phyloP scores from a whole-genome alignment of 2,113 vertebrate genomes.

The Cryptotis parvus region DNA sequence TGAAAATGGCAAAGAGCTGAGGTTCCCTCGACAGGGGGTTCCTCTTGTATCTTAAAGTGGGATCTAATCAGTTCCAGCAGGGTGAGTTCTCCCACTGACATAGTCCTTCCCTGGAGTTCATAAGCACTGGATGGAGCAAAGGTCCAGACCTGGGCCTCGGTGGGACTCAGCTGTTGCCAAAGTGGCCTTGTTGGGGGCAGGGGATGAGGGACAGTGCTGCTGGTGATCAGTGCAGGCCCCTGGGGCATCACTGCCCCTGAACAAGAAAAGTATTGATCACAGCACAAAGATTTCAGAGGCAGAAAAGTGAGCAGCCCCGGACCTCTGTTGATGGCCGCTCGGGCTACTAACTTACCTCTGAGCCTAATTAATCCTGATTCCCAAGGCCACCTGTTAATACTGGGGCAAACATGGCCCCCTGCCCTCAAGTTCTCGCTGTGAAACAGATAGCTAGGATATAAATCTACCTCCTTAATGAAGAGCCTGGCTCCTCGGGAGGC shows the following conservation, averaged over 20 bases:
- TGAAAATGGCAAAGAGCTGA: slow-evolving; percentile 57
- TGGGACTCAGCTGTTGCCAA: slow-evolving; percentile 62
- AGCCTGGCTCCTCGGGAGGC: not conserved
- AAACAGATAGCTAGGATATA: slow-evolving; percentile 84
- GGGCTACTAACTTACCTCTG: slow-evolving; percentile 87
- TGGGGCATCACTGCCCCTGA: slow-evolving; percentile 79
- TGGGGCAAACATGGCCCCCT: slow-evolving; percentile 81
- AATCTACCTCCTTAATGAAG: slow-evolving; percentile 82
- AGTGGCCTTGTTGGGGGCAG: slow-evolving; percentile 79
- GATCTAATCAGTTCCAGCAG: slow-evolving; percentile 37
- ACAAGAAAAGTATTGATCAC: slow-evolving; percentile 86
- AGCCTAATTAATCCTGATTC: slow-evolving; percentile 90
- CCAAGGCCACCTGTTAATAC: slow-evolving; percentile 88
- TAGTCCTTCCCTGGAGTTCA: not conserved
- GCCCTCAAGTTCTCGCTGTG: slow-evolving; percentile 83
- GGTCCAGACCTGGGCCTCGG: slow-evolving; percentile 57
- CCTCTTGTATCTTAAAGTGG: slow-evolving; percentile 1
- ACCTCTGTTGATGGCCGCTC: slow-evolving; percentile 83
- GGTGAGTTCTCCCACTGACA: slow-evolving; percentile 28
- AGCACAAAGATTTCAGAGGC: slow-evolving; percentile 83
- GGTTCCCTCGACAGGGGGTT: not conserved
- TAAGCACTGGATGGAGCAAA: slow-evolving; percentile 1
- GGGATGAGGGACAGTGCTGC: not conserved
- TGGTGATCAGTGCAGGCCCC: not conserved
- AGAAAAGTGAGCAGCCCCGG: slow-evolving; percentile 84